Evolutionary conservation across 2,113 vertebrate genomes (phyloP).

Genomic region (Burhinus bistriatus): DNA sequence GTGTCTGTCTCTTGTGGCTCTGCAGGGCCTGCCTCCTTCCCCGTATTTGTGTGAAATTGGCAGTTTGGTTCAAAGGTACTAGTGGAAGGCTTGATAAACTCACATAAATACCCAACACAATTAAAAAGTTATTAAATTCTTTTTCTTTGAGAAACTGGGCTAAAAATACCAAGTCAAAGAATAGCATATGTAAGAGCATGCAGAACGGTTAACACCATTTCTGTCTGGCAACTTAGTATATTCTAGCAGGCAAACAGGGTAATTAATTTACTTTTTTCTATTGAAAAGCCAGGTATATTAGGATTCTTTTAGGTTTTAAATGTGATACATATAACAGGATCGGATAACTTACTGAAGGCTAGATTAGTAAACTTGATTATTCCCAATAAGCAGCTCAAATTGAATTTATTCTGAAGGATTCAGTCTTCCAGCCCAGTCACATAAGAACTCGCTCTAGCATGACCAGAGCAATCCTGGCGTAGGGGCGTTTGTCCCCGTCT

Average conservation of each 20-base stretch:
- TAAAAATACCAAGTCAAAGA: neutral
- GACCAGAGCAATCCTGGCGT: accelerated
- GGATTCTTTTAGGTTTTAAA: neutral
- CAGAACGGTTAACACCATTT: neutral
- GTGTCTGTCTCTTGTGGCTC: neutral
- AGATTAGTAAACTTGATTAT: neutral
- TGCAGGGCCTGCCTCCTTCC: neutral
- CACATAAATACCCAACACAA: neutral
- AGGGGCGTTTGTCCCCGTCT: neutral
- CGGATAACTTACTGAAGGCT: neutral
- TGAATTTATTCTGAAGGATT: neutral
- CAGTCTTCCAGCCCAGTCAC: neutral
- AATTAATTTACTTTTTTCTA: neutral
- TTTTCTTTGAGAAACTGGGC: neutral
- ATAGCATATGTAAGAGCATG: neutral
- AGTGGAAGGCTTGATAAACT: neutral
- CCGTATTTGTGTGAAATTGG: neutral
- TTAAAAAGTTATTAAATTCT: neutral
- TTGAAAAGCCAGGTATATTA: neutral
- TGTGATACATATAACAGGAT: neutral
- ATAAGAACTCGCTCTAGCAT: neutral
- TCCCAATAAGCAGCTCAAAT: neutral
- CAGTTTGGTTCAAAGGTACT: neutral
- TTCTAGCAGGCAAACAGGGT: neutral
- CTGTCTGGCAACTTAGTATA: neutral